Percentiles rank a stretch among this genome's conserved stretches.
Conservation (phyloP, 2,113 vertebrate genomes). For the Opisthocomus hoazin region DNA sequence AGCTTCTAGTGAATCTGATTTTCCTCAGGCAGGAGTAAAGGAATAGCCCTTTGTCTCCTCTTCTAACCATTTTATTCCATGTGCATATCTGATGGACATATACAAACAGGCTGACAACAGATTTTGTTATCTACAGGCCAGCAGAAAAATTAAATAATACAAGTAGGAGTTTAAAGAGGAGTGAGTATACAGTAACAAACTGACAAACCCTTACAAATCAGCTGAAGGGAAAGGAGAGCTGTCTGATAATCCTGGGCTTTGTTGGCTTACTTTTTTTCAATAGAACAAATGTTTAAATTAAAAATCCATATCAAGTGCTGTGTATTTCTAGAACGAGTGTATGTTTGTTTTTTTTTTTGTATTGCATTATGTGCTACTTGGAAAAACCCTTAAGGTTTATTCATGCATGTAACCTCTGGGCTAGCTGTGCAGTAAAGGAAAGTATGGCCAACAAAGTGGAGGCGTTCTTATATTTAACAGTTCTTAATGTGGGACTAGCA, state of each 20-base stretch:
- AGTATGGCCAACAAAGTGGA: not conserved
- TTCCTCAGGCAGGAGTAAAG: conserved; percentile 11
- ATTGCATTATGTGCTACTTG: not conserved
- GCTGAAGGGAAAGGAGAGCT: not conserved
- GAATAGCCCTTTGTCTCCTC: conserved; percentile 14
- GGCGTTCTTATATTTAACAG: not conserved
- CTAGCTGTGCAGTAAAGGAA: not conserved
- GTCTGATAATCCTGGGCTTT: not conserved
- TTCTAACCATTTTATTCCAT: conserved; percentile 21
- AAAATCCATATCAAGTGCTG: not conserved
- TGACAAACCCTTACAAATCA: not conserved
- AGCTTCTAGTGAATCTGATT: conserved; percentile 16
- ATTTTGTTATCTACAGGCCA: conserved; percentile 46
- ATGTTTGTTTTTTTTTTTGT: too few relatives aligned
- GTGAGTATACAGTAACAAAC: not conserved
- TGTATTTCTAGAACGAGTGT: not conserved
- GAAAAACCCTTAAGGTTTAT: not conserved
- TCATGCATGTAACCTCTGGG: not conserved
- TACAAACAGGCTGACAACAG: conserved; percentile 38
- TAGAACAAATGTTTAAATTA: not conserved
- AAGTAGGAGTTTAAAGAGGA: not conserved
- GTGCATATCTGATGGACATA: conserved; percentile 39
- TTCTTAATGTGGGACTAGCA: not conserved
- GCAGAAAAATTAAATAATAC: conserved; percentile 65
- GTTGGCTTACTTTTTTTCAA: not conserved